Percentiles rank a stretch among this genome's conserved stretches.
phyloP scores from a whole-genome alignment of 2,113 vertebrate genomes.

The Phyllostomus discolor region DNA sequence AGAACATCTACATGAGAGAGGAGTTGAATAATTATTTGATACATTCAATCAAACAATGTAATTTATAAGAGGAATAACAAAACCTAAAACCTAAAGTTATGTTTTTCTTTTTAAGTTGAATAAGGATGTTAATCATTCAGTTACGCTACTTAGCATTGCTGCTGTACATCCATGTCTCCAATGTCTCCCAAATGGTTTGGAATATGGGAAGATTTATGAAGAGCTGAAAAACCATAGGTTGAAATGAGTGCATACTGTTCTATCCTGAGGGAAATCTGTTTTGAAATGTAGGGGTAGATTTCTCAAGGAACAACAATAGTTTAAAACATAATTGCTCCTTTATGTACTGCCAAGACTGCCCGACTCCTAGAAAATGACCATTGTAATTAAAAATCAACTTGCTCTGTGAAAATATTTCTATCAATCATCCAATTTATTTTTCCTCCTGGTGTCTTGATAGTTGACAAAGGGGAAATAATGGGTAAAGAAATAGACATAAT shows the following conservation, averaged over 20 bases:
- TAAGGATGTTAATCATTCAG: neutral
- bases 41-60: neutral
- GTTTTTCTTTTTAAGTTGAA: neutral
- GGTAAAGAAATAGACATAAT: constrained; percentile 51
- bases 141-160: neutral
- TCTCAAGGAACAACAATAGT: constrained; percentile 65
- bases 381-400: constrained; percentile 76
- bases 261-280: constrained; percentile 39
- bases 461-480: constrained; percentile 62
- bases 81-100: neutral
- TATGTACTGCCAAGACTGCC: constrained; percentile 72
- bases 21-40: neutral
- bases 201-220: neutral
- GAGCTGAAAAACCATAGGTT: neutral
- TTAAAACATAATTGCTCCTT: constrained; percentile 77
- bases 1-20: neutral
- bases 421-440: constrained; percentile 49
- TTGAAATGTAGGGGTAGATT: constrained; percentile 58
- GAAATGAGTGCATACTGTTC: neutral
- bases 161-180: no score
- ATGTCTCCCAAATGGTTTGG: neutral
- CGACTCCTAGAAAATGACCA: constrained; percentile 70
- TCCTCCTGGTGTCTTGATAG: constrained; percentile 44
- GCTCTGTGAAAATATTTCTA: constrained; percentile 59
- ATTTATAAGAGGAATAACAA: neutral